Conservation (phyloP, 2,113 vertebrate species). For the Polyodon spathula region DNA sequence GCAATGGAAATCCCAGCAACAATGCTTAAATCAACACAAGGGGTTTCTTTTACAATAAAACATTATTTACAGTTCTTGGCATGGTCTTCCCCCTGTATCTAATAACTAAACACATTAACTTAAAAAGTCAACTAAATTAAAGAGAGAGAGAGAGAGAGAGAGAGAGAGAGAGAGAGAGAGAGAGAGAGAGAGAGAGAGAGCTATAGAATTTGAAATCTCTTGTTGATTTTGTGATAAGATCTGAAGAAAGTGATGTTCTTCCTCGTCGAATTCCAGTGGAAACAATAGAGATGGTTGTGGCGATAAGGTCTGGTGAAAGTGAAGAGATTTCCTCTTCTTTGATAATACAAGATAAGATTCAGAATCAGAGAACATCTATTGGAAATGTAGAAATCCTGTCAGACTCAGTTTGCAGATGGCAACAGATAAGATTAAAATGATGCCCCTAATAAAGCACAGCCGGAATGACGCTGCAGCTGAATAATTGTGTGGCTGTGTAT, state of each 20-base stretch:
- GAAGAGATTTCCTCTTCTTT: slow-evolving; percentile 37
- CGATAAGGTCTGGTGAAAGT: slow-evolving; percentile 44
- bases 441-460: slow-evolving; percentile 28
- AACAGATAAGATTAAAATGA: slow-evolving; percentile 48
- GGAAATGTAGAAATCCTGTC: slow-evolving; percentile 19
- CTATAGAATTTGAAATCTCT: too few species aligned
- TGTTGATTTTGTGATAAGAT: neutral
- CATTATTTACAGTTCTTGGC: slow-evolving; percentile 10
- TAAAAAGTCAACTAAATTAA: too few species aligned
- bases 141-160: too few species aligned
- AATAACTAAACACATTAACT: neutral
- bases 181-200: too few species aligned
- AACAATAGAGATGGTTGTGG: slow-evolving; percentile 64
- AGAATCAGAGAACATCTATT: slow-evolving; percentile 29
- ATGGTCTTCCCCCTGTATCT: neutral
- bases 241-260: slow-evolving; percentile 26
- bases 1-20: neutral
- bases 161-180: too few species aligned
- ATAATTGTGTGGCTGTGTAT: slow-evolving; percentile 56
- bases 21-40: slow-evolving; percentile 4
- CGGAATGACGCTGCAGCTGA: slow-evolving; percentile 34
- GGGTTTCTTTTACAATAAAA: slow-evolving; percentile 9
- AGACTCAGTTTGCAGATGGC: slow-evolving; percentile 13
- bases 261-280: slow-evolving; percentile 35
- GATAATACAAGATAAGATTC: slow-evolving; percentile 25